Evolutionary conservation across 2,888 invertebrate genomes (phyloP), one percentile per base, ranked within the genome.

Genomic region (Harmothoe impar): DNA sequence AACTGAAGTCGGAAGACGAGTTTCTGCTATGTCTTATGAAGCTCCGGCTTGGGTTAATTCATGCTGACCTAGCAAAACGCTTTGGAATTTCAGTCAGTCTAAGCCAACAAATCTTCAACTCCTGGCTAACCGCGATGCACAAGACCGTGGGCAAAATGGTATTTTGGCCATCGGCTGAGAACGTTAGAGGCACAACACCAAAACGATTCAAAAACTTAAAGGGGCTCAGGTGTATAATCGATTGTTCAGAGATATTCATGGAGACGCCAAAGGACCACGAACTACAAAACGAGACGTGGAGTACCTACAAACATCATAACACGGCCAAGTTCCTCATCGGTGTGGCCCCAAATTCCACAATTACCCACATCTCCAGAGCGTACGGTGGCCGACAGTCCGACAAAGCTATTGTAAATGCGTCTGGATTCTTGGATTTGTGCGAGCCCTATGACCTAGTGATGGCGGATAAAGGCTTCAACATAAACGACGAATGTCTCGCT

Each of bases 291-390:
- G 20, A 20, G 3, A 62, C 62, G 3, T 62, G 62, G 62, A 7
- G 7, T n/a, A n/a, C 3, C 62, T 62, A 62, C 7, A 62, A 62
- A n/a, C 62, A 62, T n/a, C 62, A 62, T n/a, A 62, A 62, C 20
- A 62, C 62, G 1, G 78, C n/a, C 0, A 91, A 91, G 77, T 91
- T 78, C 89, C 29, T 91, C 20, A 56, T 91, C 10, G 62, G 62
- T 62, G 62, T 62, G 3, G 62, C 62, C 12, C 12, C 62, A n/a
- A 62, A 62, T 20, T 62, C 62, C 15, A n/a, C 62, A 5, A 62
- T 62, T n/a, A 62, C 62, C 3, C 15, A 7, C 15, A 5, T 62
- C 3, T 62, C 62, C 1, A 62, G 15, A 15, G 62, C 62, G 15
- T 62, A 62, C 15, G 62, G 62, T 62, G 62, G 62, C n/a, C 62